A percentile compares a stretch with the other conserved stretches of the same genome.
These are phyloP conservation scores for Myotis davidii DNA, from an alignment of 2,113 vertebrate genomes.

Conservation along the genomic window DNA sequence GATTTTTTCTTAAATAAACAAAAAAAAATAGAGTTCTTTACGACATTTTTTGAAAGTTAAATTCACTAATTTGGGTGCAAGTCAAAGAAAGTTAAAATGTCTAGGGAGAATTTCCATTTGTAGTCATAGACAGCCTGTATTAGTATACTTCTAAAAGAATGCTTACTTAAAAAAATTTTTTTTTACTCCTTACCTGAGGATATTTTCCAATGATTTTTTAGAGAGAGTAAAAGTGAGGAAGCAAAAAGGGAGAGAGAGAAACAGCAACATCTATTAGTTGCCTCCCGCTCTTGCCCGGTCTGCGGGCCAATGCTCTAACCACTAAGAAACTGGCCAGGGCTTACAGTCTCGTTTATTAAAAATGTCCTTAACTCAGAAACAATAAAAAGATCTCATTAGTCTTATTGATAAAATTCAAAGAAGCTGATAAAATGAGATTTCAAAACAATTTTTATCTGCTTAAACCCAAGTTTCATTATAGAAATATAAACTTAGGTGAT, in stretches of 20 bases:
- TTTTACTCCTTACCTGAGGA: too few species aligned
- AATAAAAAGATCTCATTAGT: not conserved
- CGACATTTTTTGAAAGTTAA: not conserved
- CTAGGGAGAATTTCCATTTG: not conserved
- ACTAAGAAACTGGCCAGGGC: too few species aligned
- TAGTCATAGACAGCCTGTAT: not conserved
- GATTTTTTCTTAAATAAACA: not conserved
- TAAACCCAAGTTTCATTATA: not conserved
- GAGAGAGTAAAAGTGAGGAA: too few species aligned
- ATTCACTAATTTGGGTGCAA: not conserved
- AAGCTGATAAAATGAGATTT: not conserved
- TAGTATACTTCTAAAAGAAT: conserved; percentile 17
- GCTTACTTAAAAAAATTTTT: not conserved
- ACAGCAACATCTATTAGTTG: too few species aligned
- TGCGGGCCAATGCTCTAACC: too few species aligned
- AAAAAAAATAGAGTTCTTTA: not conserved
- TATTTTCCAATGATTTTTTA: too few species aligned
- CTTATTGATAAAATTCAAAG: conserved; percentile 29
- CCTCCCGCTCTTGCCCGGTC: too few species aligned
- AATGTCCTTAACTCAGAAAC: not conserved
- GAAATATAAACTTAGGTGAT: not conserved
- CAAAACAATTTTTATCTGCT: conserved; percentile 4
- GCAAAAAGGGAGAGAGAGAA: too few species aligned
- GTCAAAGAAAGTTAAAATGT: conserved; percentile 34
- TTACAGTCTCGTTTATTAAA: not conserved